Evolutionary conservation across 2,888 invertebrate genomes (phyloP).

Genomic region (Phyto melanocephala): DNA sequence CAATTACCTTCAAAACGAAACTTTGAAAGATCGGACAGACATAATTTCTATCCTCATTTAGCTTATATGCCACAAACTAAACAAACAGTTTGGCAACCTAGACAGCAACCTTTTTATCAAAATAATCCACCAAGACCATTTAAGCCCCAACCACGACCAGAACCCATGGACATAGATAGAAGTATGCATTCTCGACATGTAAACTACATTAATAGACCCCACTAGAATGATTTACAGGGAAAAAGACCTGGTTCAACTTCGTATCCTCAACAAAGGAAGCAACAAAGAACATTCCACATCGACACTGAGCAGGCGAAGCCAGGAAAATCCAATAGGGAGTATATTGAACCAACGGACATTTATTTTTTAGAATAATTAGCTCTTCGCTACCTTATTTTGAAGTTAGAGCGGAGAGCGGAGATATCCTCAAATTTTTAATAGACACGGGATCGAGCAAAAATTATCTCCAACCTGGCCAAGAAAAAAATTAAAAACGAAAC

Average conservation of each 20-base stretch:
- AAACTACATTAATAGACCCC: no score
- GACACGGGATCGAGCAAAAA: constrained; percentile 34
- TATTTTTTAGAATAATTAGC: constrained; percentile 33
- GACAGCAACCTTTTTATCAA: not conserved
- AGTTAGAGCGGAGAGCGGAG: not conserved
- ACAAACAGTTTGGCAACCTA: not conserved
- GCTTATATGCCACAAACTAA: not conserved
- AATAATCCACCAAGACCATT: no score
- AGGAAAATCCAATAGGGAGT: no score
- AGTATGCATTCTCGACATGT: no score
- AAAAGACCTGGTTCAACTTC: no score
- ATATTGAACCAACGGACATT: no score
- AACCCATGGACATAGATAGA: no score
- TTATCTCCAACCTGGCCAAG: constrained; percentile 13
- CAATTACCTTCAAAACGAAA: not conserved
- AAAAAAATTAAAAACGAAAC: constrained; percentile 14
- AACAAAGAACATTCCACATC: no score
- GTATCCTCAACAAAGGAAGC: no score
- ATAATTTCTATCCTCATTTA: not conserved
- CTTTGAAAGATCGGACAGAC: not conserved
- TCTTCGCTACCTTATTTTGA: constrained; percentile 34
- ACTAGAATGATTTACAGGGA: no score
- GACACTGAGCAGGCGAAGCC: no score
- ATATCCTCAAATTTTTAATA: constrained; percentile 31
- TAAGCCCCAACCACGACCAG: no score